Conservation (phyloP, 37 sponge, comb jelly and placozoan species). For the Chondrilla cf. caribensis region DNA sequence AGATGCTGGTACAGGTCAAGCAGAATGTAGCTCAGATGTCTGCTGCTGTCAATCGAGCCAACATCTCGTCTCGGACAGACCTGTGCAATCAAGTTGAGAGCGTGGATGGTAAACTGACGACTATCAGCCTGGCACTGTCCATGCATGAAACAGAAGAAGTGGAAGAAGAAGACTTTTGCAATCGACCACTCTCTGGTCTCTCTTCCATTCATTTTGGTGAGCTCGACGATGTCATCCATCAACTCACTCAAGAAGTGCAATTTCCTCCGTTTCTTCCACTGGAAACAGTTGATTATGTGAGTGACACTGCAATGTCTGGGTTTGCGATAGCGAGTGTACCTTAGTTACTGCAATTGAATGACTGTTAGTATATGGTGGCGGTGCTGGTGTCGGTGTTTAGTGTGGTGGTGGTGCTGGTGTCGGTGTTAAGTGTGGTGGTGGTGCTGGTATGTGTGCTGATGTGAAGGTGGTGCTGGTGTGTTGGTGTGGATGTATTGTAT, state of each 20-base stretch:
- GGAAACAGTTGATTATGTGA: not conserved
- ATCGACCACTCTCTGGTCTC: not conserved
- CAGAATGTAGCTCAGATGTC: not conserved
- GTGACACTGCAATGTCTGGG: not conserved
- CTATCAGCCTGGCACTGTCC: not conserved
- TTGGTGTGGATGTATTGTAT: not conserved
- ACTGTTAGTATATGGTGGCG: too few relatives aligned
- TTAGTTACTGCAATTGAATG: too few relatives aligned
- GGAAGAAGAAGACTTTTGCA: not conserved
- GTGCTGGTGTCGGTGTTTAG: not conserved
- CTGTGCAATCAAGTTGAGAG: not conserved
- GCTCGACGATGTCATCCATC: slow-evolving; percentile 1
- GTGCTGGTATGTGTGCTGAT: too few relatives aligned
- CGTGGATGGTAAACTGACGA: not conserved
- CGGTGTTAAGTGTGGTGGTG: too few relatives aligned
- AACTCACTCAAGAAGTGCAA: not conserved
- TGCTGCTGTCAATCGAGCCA: not conserved
- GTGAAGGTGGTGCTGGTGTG: not conserved
- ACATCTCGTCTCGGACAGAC: not conserved
- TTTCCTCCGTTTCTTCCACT: not conserved
- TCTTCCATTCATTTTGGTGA: slow-evolving; percentile 15
- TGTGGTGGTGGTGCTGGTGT: too few relatives aligned
- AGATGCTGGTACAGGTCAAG: slow-evolving; percentile 2
- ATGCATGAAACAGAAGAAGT: not conserved
- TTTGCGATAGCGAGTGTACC: too few relatives aligned